Evolutionary conservation across 2,888 invertebrate genomes (phyloP), one percentile per base, ranked within the genome.

Genomic region (Ophion ventricosus): DNA sequence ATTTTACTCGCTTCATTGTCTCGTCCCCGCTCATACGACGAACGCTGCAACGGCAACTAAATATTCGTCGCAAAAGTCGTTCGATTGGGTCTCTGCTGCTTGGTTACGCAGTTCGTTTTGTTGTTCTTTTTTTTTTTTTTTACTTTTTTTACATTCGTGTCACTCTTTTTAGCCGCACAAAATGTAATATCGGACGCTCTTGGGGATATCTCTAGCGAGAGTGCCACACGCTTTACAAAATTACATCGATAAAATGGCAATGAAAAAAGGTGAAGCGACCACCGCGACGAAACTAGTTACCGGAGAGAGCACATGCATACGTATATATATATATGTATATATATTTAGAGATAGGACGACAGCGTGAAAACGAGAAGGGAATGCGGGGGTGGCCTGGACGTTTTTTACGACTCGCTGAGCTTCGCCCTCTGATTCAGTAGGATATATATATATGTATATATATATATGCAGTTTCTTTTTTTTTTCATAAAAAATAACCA

Each of bases 221-320:
- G 83, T 84, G 89, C 80, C 87, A 86, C 85, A 78, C 80, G 84
- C 74, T 78, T 88, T 87, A 87, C 88, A 84, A 88, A 90, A 90
- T 92, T 92, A 91, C 92, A 89, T 87, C 87, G 89, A 88, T 90
- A 89, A 89, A 89, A 90, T 89, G 85, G 87, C 87, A 86, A 86
- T 88, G 88, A 87, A 88, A 88, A 74, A 82, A 69, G 59, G 82
- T 49, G 82, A 56, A 66, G 81, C 81, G 77, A 64, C 81, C 63
- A 77, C 70, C 72, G 78, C 56, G 77, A 77, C 75, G 76, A 84
- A 82, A 81, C 85, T 83, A 86, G 87, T 86, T 85, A 86, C 86
- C 80, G 61, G 56, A 43, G 80, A 63, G 85, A 82, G 80, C 67
- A 80, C 63, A 73, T 85, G 69, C 26, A 23, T 7, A n/a, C 17